A percentile compares a stretch with the other conserved stretches of the same genome.
phyloP scores from a whole-genome alignment of 1,140 invertebrate genomes.

The Meloidogyne hapla region DNA sequence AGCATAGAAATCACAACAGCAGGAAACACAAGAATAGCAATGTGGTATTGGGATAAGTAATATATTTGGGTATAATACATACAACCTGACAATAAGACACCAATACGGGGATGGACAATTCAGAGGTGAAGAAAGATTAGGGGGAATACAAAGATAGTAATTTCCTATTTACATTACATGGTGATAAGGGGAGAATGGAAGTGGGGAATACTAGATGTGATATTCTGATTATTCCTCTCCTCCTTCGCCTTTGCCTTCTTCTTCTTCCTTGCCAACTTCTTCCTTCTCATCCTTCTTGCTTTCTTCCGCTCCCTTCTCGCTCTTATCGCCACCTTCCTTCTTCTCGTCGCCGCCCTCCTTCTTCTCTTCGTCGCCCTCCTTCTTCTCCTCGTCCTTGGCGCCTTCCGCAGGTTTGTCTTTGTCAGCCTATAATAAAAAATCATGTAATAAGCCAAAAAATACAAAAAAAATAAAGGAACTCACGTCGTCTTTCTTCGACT shows the following conservation, averaged over 20 bases:
- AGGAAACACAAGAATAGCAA: conserved; percentile 1
- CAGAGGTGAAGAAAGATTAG: background rate
- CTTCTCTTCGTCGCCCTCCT: background rate
- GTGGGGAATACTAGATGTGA: background rate
- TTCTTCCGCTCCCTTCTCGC: background rate
- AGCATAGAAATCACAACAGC: conserved; percentile 5
- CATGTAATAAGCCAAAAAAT: background rate
- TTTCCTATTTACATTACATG: background rate
- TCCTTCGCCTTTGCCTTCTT: background rate
- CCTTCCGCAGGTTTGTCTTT: conserved; percentile 1
- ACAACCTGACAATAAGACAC: background rate
- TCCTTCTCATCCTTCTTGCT: conserved; percentile 1
- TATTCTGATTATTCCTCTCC: conserved; percentile 1
- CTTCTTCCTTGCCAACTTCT: background rate
- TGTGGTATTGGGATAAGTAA: background rate
- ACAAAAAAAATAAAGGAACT: background rate
- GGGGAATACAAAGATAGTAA: background rate
- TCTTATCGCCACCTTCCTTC: background rate
- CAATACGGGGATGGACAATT: conserved; percentile 1
- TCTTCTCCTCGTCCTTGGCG: background rate
- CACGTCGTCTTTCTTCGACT: conserved; percentile 2
- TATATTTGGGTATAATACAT: background rate
- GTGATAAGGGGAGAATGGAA: background rate
- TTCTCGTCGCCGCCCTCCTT: background rate
- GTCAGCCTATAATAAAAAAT: background rate